A percentile compares a stretch with the other conserved stretches of the same genome.
These are phyloP conservation scores for Miichthys miiuy DNA, from an alignment of 2,797 vertebrate species.

Conservation along the genomic window DNA sequence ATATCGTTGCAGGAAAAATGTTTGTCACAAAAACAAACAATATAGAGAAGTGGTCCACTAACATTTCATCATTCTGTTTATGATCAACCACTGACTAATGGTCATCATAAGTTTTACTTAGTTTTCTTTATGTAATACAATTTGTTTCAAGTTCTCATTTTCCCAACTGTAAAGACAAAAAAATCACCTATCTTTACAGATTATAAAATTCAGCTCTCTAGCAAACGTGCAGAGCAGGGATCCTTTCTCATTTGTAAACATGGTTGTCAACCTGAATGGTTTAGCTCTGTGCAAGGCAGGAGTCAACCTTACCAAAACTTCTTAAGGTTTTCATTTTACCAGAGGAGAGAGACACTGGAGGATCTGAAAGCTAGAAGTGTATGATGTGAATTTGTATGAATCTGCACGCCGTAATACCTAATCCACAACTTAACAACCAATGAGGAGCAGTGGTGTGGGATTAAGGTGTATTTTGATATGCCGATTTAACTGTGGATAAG, in stretches of 20 bases:
- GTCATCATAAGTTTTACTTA: neutral
- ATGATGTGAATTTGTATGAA: slow-evolving; percentile 28
- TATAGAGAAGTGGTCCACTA: neutral
- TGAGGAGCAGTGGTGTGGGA: slow-evolving; percentile 22
- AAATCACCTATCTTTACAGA: neutral
- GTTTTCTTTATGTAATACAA: neutral
- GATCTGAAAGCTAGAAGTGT: slow-evolving; percentile 4
- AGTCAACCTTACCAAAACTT: neutral
- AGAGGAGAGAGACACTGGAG: neutral
- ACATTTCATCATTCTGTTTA: slow-evolving; percentile 2
- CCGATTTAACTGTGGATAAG: slow-evolving; percentile 38
- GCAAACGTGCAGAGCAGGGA: neutral
- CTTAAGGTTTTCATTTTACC: neutral
- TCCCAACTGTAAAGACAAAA: neutral
- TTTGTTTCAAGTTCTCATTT: neutral
- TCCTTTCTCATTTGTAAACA: neutral
- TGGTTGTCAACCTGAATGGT: neutral
- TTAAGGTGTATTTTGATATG: slow-evolving; percentile 32
- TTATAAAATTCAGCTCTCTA: neutral
- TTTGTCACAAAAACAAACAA: neutral
- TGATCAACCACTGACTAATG: neutral
- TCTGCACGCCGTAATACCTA: slow-evolving; percentile 24
- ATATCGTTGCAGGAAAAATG: neutral
- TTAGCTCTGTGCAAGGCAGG: neutral
- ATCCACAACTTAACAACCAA: slow-evolving; percentile 38